These are phyloP conservation scores for Dasyurus viverrinus DNA, from an alignment of 2,113 vertebrate species.

Conservation along the genomic window DNA sequence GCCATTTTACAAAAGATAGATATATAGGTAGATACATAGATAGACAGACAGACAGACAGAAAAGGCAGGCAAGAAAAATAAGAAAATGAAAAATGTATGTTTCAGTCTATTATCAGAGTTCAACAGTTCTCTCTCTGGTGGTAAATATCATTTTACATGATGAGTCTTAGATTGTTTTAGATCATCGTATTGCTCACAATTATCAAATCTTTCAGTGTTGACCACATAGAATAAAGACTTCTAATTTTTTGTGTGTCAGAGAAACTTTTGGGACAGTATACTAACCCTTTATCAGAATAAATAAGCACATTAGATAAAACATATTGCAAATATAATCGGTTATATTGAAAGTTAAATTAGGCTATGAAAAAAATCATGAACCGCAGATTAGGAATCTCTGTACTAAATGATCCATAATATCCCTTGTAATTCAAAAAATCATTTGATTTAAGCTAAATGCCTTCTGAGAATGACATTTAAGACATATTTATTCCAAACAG, in stretches of 20 bases:
- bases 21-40: too few species aligned
- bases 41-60: too few species aligned
- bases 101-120: background rate
- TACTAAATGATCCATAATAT: background rate
- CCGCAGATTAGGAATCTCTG: background rate
- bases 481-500: background rate
- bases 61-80: background rate
- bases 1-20: background rate
- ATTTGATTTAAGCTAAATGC: background rate
- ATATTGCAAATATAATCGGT: background rate
- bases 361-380: background rate
- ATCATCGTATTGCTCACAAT: background rate
- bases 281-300: background rate
- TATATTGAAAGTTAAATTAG: background rate
- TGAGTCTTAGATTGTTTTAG: background rate
- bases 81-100: background rate
- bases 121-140: background rate
- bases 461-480: background rate
- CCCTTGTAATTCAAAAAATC: background rate
- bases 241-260: background rate
- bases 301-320: background rate
- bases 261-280: background rate
- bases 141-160: background rate
- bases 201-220: background rate
- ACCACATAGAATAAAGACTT: background rate